phyloP scores from a whole-genome alignment of 2,797 vertebrate genomes.

The Nannoperca obscura region DNA sequence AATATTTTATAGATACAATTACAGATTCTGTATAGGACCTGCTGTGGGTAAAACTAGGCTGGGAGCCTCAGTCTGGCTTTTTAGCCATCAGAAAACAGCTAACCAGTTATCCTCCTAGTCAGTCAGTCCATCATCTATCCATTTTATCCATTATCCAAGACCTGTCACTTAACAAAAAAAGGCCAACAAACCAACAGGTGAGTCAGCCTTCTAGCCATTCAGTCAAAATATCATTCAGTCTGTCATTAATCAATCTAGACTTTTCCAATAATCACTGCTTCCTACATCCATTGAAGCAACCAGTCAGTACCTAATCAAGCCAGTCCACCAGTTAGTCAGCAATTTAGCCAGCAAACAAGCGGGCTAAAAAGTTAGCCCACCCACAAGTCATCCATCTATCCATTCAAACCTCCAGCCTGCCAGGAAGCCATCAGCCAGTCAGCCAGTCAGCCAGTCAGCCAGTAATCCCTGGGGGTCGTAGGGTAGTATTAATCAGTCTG shows the following conservation, averaged over 20 bases:
- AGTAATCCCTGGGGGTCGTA: conserved; percentile 76
- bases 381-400: conserved; percentile 50
- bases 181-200: conserved; percentile 23
- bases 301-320: conserved; percentile 7
- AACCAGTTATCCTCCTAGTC: conserved; percentile 10
- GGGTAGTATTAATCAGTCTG: conserved; percentile 83
- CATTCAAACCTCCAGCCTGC: conserved; percentile 49
- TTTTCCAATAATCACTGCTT: conserved; percentile 19
- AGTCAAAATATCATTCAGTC: conserved; percentile 16
- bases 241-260: conserved; percentile 14
- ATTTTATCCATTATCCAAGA: conserved; percentile 18
- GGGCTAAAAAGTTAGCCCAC: conserved; percentile 46
- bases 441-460: conserved; percentile 71
- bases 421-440: conserved; percentile 70
- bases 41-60: not conserved
- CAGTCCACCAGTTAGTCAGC: not conserved
- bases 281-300: not conserved
- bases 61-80: not conserved
- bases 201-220: conserved; percentile 11
- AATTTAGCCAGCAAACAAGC: conserved; percentile 29
- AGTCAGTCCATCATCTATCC: conserved; percentile 32
- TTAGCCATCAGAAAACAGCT: conserved; percentile 5
- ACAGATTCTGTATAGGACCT: not conserved
- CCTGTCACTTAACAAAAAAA: conserved; percentile 37
- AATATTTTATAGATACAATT: not conserved